These are phyloP conservation scores for Oscarella lobularis DNA, from an alignment of 37 sponge, comb jelly and placozoan genomes.

Conservation along the genomic window DNA sequence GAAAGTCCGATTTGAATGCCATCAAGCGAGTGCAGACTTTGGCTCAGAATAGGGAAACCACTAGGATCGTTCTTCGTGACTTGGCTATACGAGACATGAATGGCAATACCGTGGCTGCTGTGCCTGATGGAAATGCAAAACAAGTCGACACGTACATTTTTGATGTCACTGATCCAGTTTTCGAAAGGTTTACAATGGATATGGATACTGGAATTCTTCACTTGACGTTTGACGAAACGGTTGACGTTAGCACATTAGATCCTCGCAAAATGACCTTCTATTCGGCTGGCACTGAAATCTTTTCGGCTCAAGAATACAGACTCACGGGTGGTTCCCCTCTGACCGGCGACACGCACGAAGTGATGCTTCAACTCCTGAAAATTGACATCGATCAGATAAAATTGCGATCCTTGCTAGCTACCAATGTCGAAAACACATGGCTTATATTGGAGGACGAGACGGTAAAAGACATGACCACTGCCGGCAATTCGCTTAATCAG, in stretches of 20 bases:
- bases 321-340: slow-evolving; percentile 16
- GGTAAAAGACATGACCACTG: slow-evolving; percentile 40
- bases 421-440: slow-evolving; percentile 32
- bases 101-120: background rate
- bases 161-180: slow-evolving; percentile 29
- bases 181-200: slow-evolving; percentile 48
- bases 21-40: slow-evolving; percentile 37
- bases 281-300: slow-evolving; percentile 17
- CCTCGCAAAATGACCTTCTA: slow-evolving; percentile 22
- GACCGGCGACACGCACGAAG: slow-evolving; percentile 24
- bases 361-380: slow-evolving; percentile 18
- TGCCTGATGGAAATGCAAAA: background rate
- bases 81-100: slow-evolving; percentile 55
- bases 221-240: slow-evolving; percentile 73
- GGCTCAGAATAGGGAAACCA: slow-evolving; percentile 30
- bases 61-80: slow-evolving; percentile 36
- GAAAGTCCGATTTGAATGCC: slow-evolving; percentile 52
- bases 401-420: slow-evolving; percentile 43
- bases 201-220: slow-evolving; percentile 46
- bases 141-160: background rate
- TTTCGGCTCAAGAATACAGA: slow-evolving; percentile 16
- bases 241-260: slow-evolving; percentile 39
- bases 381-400: slow-evolving; percentile 51
- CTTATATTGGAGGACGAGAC: slow-evolving; percentile 21
- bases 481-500: slow-evolving; percentile 20